Conservation (phyloP, 2,888 invertebrate genomes). For the Microctonus hyperodae region DNA sequence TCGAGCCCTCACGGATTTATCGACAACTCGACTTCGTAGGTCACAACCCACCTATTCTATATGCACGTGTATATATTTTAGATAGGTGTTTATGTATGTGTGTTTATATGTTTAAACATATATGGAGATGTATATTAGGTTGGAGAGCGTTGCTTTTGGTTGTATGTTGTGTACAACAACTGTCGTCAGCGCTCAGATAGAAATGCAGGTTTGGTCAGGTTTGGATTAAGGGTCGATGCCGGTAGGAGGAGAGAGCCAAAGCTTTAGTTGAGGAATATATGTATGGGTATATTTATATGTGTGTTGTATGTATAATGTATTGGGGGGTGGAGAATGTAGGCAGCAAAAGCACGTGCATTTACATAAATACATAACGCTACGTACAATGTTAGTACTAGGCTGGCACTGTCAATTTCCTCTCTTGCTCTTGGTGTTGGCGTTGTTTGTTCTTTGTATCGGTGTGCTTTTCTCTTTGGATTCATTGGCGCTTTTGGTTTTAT, state of each 20-base stretch:
- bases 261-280: background rate
- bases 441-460: background rate
- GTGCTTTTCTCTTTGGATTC: too few relatives aligned
- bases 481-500: too few relatives aligned
- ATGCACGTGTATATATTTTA: background rate
- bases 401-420: conserved; percentile 63
- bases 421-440: conserved; percentile 44
- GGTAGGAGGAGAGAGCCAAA: background rate
- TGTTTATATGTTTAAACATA: conserved; percentile 35
- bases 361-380: conserved; percentile 63
- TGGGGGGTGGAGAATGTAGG: conserved; percentile 32
- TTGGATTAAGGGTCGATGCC: conserved; percentile 5
- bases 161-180: background rate
- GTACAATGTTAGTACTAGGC: conserved; percentile 61
- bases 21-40: conserved; percentile 21
- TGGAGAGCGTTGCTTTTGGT: conserved; percentile 19
- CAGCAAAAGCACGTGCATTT: conserved; percentile 53
- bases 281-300: conserved; percentile 21
- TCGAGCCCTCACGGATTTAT: conserved; percentile 27
- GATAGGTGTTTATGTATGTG: conserved; percentile 21
- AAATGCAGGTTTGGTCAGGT: conserved; percentile 35
- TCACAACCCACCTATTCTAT: conserved; percentile 33
- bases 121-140: conserved; percentile 29
- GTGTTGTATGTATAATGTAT: conserved; percentile 25
- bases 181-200: conserved; percentile 44